A percentile compares a stretch with the other conserved stretches of the same genome.
Evolutionary conservation across 2,113 vertebrate genomes (phyloP).

Genomic region (Astur gentilis): DNA sequence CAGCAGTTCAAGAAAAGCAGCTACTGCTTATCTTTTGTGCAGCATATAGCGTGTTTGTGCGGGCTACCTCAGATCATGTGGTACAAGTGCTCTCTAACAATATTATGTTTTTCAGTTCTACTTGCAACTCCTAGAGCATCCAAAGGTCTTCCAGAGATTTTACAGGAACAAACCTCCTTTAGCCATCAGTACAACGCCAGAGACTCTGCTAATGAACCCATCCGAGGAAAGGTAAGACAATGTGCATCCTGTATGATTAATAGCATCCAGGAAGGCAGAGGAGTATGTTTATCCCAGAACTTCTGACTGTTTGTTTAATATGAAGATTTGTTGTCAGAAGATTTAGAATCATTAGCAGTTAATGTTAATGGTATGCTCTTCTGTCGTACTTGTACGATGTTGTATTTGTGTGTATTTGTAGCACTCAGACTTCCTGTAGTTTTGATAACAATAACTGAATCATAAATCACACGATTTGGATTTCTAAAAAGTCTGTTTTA

Average conservation of each 20-base stretch:
- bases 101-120: constrained; percentile 43
- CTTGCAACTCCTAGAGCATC: constrained; percentile 16
- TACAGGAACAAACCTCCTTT: constrained; percentile 64
- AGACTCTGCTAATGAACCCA: constrained; percentile 51
- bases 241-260: constrained; percentile 39
- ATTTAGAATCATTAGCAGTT: background rate
- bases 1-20: background rate
- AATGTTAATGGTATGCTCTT: background rate
- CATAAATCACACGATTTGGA: background rate
- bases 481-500: background rate
- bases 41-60: rapidly evolving
- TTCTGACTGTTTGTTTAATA: constrained; percentile 1
- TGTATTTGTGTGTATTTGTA: background rate
- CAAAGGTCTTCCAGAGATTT: constrained; percentile 33
- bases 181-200: constrained; percentile 46
- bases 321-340: background rate
- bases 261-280: constrained; percentile 32
- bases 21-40: background rate
- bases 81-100: background rate
- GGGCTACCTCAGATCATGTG: rapidly evolving
- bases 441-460: background rate
- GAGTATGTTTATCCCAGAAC: constrained; percentile 1
- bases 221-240: constrained; percentile 69
- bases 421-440: constrained; percentile 13
- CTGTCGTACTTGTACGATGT: background rate